These are phyloP conservation scores for Bettongia penicillata DNA, from an alignment of 2,113 vertebrate species.

Conservation along the genomic window DNA sequence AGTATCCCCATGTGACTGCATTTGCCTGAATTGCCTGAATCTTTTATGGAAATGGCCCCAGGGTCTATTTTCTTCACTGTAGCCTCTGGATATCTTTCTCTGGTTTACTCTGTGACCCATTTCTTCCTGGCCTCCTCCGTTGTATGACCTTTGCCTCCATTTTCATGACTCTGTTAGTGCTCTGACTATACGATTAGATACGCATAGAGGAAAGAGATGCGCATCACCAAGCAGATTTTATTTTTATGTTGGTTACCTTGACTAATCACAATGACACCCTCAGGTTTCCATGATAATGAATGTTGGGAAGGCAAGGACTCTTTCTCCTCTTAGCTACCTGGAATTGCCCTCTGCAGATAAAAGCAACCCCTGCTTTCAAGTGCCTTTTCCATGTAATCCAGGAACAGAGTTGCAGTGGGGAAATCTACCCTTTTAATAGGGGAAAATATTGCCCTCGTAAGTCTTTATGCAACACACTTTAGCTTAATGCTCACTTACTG, in stretches of 20 bases:
- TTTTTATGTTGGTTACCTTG: constrained; percentile 69
- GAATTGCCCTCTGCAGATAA: constrained; percentile 71
- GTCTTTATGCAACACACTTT: constrained; percentile 68
- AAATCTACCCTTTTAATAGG: constrained; percentile 56
- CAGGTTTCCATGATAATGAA: constrained; percentile 72
- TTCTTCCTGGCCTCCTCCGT: background rate
- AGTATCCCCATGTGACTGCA: background rate
- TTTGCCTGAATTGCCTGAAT: rapidly evolving
- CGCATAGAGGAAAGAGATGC: background rate
- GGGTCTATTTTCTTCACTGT: background rate
- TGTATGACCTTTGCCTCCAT: rapidly evolving
- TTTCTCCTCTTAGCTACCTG: constrained; percentile 62
- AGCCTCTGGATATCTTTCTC: rapidly evolving
- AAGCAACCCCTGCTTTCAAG: constrained; percentile 31
- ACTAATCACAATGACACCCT: constrained; percentile 74
- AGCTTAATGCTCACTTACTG: constrained; percentile 76
- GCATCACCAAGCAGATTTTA: background rate
- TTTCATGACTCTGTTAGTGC: rapidly evolving
- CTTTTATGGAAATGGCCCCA: background rate
- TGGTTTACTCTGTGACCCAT: background rate
- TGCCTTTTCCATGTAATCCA: constrained; percentile 8
- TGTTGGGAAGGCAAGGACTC: constrained; percentile 61
- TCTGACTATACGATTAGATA: constrained; percentile 1
- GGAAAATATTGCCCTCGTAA: constrained; percentile 68
- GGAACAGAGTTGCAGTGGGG: constrained; percentile 39